Base-by-base conservation (phyloP, 2,888 invertebrate genomes). In the Aleiodes leptofemur region DNA sequence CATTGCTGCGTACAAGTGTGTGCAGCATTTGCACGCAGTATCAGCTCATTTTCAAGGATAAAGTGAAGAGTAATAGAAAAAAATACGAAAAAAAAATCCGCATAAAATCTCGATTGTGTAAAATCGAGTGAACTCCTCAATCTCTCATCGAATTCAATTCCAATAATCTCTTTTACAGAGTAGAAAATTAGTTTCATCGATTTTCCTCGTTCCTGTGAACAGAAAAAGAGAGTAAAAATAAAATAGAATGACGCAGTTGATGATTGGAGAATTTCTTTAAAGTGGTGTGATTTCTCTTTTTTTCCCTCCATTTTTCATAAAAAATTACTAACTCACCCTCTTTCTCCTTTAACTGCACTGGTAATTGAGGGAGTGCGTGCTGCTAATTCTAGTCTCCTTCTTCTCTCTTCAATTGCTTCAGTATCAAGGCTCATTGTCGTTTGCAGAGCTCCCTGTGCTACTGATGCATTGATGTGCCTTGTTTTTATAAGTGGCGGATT, bases 401-500 rank as follows among this genome's bases (percentile, higher is more conserved):
- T 83, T 80, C 89, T 86, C 73, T 89, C 89, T 66, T 88, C 89
- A 68, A 88, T 86, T 43, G 85, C 80, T 55, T 89, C 89, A 64
- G 86, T 77, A 74, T 89, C 88, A 55, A 88, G 82, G 73, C 86
- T 88, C 81, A 87, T 80, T 51, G 87, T 82, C 43, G 86, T 79
- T 79, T 85, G 86, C 55, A 83, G 80, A 13, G 84, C 69, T 68
- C 82, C 82, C 71, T 84, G 84, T 13, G 78, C 81, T 57, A 87
- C 82, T 74, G 91, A 90, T 31, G 93, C 92, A 83, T 92, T 93
- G 64, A 95, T 93, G 86, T 95, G 95, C 69, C 95, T 92, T 83
- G 95, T 95, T 89, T 96, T 96, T 69, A 94, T 91, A 72, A 97
- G 91, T 8, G 96, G 96, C 76, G 96, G 96, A 88, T 96, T 94